Evolutionary conservation across 2,113 vertebrate species (phyloP), one percentile per base, ranked within the genome.

Genomic region (Pseudonaja textilis): DNA sequence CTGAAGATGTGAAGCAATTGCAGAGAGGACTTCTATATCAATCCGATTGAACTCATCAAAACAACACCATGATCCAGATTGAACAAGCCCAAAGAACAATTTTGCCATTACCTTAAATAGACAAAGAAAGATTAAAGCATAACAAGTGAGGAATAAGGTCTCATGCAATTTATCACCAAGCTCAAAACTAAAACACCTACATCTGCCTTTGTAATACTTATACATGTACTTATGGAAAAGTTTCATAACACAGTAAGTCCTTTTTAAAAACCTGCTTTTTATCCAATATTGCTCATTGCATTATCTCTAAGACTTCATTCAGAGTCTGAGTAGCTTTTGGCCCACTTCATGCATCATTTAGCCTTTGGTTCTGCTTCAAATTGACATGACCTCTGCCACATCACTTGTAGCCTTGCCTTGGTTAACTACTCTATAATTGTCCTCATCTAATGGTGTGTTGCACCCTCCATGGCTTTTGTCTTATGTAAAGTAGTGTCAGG

Each of bases 41-140:
- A 97, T 97, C 26, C 93, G 87, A 91, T 97, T 97, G 92, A 98
- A 96, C 64, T 97, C 97, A 92, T 97, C 96, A 14, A 98, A 97
- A 86, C 97, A 98, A 88, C 96, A 97, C 97, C 97, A 98, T 0
- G 95, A 93, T 87, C 97, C 97, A 2, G 97, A 97, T 92, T 97
- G 97, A 47, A 97, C 97, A 20, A 98, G 89, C 39, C 97, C 97
- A 2, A 95, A 97, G 90, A 97, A 95, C 54, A 97, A 96, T 81
- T 96, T 97, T 0, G 94, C 95, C 92, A 98, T 96, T 91, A 97
- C 95, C 97, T 98, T 93, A 9, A 93, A 93, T 88, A 88, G 57
- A 85, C 22, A 61, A 61, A 18, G 26, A 87, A 2, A 85, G 22
- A 92, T 54, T 54, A 81, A 81, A 81, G 74, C 18, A 81, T 42